Evolutionary conservation across 2,113 vertebrate genomes (phyloP).

Genomic region (Marmota flaviventris): DNA sequence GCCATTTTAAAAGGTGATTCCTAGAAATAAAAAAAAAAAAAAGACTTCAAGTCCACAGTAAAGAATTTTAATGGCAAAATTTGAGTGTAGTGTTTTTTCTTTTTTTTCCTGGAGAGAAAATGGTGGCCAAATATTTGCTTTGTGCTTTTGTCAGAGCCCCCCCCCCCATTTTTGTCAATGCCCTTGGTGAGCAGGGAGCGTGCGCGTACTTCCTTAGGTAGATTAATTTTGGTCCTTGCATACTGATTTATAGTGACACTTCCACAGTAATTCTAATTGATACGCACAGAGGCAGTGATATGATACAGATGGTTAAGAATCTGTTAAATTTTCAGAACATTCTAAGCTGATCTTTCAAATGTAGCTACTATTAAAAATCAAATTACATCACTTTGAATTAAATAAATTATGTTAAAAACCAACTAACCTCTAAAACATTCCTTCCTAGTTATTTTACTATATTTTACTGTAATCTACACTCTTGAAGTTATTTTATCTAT

Average conservation of each 20-base stretch:
- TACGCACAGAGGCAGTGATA: conserved; percentile 28
- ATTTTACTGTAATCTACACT: conserved; percentile 22
- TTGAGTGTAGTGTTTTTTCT: background rate
- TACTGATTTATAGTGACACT: background rate
- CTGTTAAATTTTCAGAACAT: background rate
- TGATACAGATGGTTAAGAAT: background rate
- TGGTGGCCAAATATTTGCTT: background rate
- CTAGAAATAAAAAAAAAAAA: conserved; percentile 3
- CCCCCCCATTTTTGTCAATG: background rate
- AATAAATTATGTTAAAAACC: conserved; percentile 7
- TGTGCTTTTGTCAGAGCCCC: background rate
- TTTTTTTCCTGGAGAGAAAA: conserved; percentile 4
- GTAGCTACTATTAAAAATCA: conserved; percentile 28
- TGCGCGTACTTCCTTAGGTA: background rate
- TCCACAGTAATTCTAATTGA: conserved; percentile 10
- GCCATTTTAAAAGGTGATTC: conserved; percentile 51
- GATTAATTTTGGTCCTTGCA: background rate
- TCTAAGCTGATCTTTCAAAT: conserved; percentile 21
- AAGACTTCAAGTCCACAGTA: background rate
- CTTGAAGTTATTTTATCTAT: conserved; percentile 9
- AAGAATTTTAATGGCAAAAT: conserved; percentile 6
- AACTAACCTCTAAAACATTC: conserved; percentile 39
- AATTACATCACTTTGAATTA: conserved; percentile 39
- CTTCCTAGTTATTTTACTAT: background rate
- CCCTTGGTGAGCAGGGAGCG: background rate